phyloP scores from a whole-genome alignment of 2,888 invertebrate species.

The Onchidella celtica region DNA sequence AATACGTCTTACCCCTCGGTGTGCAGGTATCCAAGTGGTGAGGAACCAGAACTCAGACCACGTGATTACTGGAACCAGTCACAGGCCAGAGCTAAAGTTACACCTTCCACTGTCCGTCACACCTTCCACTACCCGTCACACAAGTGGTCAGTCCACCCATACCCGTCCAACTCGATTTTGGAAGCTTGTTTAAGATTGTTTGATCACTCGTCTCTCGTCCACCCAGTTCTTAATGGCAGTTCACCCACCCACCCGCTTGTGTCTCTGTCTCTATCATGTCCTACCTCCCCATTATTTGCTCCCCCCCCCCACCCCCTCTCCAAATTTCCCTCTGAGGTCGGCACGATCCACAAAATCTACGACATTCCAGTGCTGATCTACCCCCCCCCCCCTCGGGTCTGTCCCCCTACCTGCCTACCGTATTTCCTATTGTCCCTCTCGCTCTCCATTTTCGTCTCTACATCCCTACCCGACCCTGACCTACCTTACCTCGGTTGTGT shows the following conservation, averaged over 20 bases:
- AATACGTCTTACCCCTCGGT: neutral
- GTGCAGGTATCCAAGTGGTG: neutral
- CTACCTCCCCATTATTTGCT: no score
- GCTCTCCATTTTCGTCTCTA: neutral
- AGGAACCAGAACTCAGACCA: neutral
- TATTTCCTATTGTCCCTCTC: neutral
- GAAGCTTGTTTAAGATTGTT: no score
- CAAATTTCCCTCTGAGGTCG: neutral
- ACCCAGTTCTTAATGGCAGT: no score
- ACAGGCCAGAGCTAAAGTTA: neutral
- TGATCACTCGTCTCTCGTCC: no score
- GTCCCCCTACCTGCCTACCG: neutral
- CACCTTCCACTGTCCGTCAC: neutral
- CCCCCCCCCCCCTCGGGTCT: neutral
- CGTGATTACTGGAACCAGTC: neutral
- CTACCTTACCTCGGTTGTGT: no score
- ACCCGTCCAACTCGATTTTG: neutral
- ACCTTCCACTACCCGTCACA: neutral
- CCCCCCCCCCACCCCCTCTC: neutral
- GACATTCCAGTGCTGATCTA: no score
- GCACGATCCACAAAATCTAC: no score
- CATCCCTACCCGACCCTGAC: no score
- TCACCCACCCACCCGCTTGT: no score
- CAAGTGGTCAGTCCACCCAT: neutral
- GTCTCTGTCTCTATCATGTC: no score